Evolutionary conservation across 2,888 invertebrate species (phyloP), one percentile per base, ranked within the genome.

Genomic region (Crossocerus cetratus): DNA sequence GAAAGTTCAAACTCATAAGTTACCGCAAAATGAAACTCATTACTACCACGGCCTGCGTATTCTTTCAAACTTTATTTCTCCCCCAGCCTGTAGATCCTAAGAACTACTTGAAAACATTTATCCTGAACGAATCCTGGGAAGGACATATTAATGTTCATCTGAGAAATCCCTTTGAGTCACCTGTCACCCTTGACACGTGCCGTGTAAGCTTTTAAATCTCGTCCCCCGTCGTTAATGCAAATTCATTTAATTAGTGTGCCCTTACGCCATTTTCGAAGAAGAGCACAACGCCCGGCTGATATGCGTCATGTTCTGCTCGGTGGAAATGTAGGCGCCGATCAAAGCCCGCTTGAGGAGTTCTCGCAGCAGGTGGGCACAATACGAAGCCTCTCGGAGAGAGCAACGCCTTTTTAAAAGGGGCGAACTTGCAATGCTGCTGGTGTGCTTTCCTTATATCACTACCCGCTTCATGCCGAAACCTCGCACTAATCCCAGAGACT

Each of bases 401-500:
- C 49, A 16, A 49, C 16, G 49, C 49, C 13, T 49, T 49, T 32
- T 49, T 49, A 49, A 49, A 49, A 49, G 11, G 3, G 32, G 32
- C 11, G 32, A 3, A 11, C 32, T 32, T 32, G 32, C 8, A 49
- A 43, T 56, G 5, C 18, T 16, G 58, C 54, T 16, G 53, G 23
- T 32, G 58, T 32, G 43, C 55, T 63, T 59, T 60, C 21, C 18
- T 45, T 56, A 43, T 74, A 74, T 74, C 61, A 16, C 66, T 69
- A 72, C 67, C 54, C 62, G 68, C 70, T 65, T 54, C 55, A 13
- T 64, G 54, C 32, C 43, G 53, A 68, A 68, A 72, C 61, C 68
- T 61, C 16, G 1, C 58, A 65, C 75, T 80, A 80, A 80, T 77
- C 80, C 75, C 45, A 42, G 64, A 66, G 80, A 80, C 70, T 80